Conservation (phyloP, 2,113 vertebrate genomes). For the Platysteira castanea region DNA sequence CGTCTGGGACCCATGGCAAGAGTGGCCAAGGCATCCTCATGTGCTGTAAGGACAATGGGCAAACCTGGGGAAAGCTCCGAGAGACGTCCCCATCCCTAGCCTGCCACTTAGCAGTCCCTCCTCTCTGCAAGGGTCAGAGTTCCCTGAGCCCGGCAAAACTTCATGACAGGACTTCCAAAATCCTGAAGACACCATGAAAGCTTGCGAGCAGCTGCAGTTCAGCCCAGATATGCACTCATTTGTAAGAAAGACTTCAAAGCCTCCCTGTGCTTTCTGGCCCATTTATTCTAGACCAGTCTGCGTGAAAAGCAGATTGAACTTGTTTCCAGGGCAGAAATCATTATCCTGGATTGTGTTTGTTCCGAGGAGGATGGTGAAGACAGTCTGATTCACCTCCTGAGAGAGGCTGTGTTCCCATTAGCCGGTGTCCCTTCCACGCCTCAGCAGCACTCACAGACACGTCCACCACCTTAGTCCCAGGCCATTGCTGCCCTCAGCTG, state of each 20-base stretch:
- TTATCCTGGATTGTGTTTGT: background rate
- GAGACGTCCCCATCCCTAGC: background rate
- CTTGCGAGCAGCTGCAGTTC: background rate
- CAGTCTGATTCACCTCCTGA: background rate
- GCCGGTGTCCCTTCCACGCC: accelerated
- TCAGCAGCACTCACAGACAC: accelerated
- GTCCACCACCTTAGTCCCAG: accelerated
- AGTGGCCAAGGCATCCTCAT: background rate
- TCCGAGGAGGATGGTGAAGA: accelerated
- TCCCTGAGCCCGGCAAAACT: background rate
- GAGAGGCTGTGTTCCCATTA: accelerated
- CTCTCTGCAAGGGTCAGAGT: background rate
- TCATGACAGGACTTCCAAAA: background rate
- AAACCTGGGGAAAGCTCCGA: background rate
- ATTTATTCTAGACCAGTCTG: background rate
- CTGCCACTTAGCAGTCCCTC: background rate
- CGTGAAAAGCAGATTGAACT: background rate
- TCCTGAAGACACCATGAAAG: background rate
- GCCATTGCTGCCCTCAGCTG: background rate
- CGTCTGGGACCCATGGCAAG: background rate
- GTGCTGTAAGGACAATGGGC: accelerated
- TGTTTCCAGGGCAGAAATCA: background rate
- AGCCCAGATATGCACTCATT: accelerated
- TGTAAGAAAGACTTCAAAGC: background rate
- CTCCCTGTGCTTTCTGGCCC: background rate